Evolutionary conservation across 2,888 invertebrate genomes (phyloP), one percentile per base, ranked within the genome.

Genomic region (Hypomecis punctinalis): DNA sequence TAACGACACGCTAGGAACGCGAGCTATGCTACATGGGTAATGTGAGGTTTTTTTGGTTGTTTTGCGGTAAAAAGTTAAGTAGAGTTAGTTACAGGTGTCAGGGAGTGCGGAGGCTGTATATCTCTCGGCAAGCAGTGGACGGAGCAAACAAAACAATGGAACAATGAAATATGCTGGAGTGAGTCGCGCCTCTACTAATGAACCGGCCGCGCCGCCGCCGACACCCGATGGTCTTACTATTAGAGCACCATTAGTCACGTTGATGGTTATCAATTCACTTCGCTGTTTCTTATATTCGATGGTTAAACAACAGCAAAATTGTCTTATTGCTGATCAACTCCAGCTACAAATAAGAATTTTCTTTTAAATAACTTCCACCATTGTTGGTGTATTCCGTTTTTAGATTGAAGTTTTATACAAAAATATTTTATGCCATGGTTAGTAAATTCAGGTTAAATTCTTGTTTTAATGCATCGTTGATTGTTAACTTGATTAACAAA

Each of bases 141-240:
- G 78, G 80, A 48, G 43, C 48, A 76, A 77, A 79, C 78, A 83
- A 86, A 87, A 86, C 85, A 86, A 85, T 84, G 76, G 83, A 86
- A 61, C 84, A 86, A 86, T 87, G 84, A 86, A 86, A 84, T 82
- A 84, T 80, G 79, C 79, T 75, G 76, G 80, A 79, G 80, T 78
- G 76, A 84, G 83, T 80, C 84, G 80, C 83, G 82, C 81, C 47
- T 78, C 77, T 73, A 73, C 83, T 88, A 86, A 88, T 87, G 86
- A 86, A 86, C 85, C 76, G 75, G 75, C 76, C 39, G 45, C 37
- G 43, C 48, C 48, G 43, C 39, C 37, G 9, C 60, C 47, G 56
- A 55, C 59, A 51, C 55, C 49, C 49, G 48, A 46, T 52, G 40
- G 48, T 39, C 47, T 47, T 59, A 11, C 45, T 56, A 61, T 66